Conservation (phyloP, 1,140 invertebrate genomes). For the Drosophila pallidifrons region DNA sequence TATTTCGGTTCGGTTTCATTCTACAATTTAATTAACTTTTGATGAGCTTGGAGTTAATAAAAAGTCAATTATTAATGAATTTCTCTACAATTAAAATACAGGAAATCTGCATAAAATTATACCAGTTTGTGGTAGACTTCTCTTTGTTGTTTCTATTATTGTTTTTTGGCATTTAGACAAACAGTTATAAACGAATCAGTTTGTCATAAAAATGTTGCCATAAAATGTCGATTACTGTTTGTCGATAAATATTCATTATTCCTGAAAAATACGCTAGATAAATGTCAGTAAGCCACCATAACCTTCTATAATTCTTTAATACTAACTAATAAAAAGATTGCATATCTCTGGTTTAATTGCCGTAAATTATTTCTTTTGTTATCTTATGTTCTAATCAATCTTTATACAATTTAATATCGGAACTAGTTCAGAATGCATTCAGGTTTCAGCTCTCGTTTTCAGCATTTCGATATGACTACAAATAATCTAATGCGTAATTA, state of each 20-base stretch:
- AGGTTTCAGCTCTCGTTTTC: slow-evolving; percentile 5
- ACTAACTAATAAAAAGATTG: background rate
- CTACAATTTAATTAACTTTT: slow-evolving; percentile 15
- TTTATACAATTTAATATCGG: background rate
- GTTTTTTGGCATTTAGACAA: background rate
- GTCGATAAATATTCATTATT: background rate
- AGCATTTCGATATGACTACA: slow-evolving; percentile 34
- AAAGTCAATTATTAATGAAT: slow-evolving; percentile 17
- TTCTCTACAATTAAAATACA: slow-evolving; percentile 14
- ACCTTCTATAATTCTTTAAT: background rate
- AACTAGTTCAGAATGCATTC: slow-evolving; percentile 6
- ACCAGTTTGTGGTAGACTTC: slow-evolving; percentile 9
- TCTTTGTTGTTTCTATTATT: background rate
- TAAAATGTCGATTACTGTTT: slow-evolving; percentile 11
- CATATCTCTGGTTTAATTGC: background rate
- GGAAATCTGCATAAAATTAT: slow-evolving; percentile 13
- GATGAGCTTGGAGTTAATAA: slow-evolving; percentile 17
- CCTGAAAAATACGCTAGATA: background rate
- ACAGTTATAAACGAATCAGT: slow-evolving; percentile 8
- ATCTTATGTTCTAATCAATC: background rate
- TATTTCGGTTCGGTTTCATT: slow-evolving; percentile 8
- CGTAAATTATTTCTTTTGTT: background rate
- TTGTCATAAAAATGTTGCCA: slow-evolving; percentile 7
- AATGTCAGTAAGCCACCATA: background rate
- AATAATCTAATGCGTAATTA: slow-evolving; percentile 72